Evolutionary conservation across 2,113 vertebrate species (phyloP), one percentile per base, ranked within the genome.

Genomic region (Passer domesticus): DNA sequence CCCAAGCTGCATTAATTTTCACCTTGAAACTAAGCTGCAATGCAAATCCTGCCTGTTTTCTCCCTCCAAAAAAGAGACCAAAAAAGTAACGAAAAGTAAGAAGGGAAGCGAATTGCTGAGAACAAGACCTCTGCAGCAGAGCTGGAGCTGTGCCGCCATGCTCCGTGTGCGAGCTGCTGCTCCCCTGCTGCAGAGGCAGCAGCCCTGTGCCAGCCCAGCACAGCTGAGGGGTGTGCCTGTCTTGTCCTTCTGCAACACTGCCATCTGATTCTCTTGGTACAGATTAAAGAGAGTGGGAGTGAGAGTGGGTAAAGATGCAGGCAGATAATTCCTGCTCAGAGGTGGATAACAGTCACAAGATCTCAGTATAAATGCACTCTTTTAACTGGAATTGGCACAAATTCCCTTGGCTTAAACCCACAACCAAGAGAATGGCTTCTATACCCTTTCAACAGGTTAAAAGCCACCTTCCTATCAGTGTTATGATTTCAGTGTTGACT

Each of bases 211-310:
- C 79, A 77, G 63, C 83, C 46, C 13, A 44, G 55, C 9, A 3
- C 46, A 41, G 23, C 31, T 70, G 85, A 90, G 18, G 46, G 43
- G 7, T 10, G 43, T 25, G 44, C 7, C 3, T 17, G 27, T 11
- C 25, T 7, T 59, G 66, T 1, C 83, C 22, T 62, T 73, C 76
- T 33, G 27, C 23, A 59, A 35, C 55, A 66, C 82, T 70, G 18
- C 47, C 81, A 55, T 52, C 78, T 55, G 50, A 87, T 85, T 55
- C 82, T 72, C 74, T 67, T 15, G 0, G 22, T 44, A 12, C 33
- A 67, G 37, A 83, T 83, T n/a, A 79, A 80, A 60, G 64, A 86
- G 84, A 73, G 91, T 92, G 55, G 83, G 92, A 90, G 94, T 52
- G 55, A 80, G 72, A 88, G 74, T 76, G 70, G 67, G 74, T 67